These are phyloP conservation scores for Xestia rhomboidea DNA, from an alignment of 2,888 invertebrate species.

Conservation along the genomic window DNA sequence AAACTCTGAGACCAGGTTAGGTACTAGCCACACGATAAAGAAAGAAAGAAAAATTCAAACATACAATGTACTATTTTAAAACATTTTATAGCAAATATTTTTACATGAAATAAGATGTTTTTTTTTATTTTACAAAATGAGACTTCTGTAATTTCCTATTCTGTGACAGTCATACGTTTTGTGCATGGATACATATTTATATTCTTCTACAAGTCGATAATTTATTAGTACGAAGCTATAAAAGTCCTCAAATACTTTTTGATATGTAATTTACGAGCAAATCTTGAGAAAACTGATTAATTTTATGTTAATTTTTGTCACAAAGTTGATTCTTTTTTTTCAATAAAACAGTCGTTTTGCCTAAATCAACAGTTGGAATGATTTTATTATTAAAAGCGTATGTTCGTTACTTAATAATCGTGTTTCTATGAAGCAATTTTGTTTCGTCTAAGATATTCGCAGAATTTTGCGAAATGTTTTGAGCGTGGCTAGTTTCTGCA, in stretches of 20 bases:
- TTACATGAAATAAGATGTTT: not conserved
- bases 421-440: slow-evolving; percentile 28
- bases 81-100: not conserved
- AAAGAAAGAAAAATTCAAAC: too few relatives aligned
- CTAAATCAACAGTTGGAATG: slow-evolving; percentile 2
- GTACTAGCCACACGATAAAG: too few relatives aligned
- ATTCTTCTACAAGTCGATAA: slow-evolving; percentile 20
- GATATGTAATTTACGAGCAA: slow-evolving; percentile 33
- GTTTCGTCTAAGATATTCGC: slow-evolving; percentile 6
- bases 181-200: not conserved
- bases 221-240: slow-evolving; percentile 40
- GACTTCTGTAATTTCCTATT: not conserved
- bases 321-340: slow-evolving; percentile 9
- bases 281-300: slow-evolving; percentile 43
- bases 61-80: not conserved
- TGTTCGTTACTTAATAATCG: slow-evolving; percentile 28
- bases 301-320: slow-evolving; percentile 53
- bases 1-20: too few relatives aligned
- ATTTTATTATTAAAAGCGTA: slow-evolving; percentile 19
- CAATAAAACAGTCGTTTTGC: slow-evolving; percentile 37
- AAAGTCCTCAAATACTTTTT: slow-evolving; percentile 29
- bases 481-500: not conserved
- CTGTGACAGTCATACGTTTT: not conserved
- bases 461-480: slow-evolving; percentile 23
- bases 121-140: not conserved